A percentile compares a stretch with the other conserved stretches of the same genome.
phyloP scores from a whole-genome alignment of 2,113 vertebrate genomes.

The Syngnathus floridae region DNA sequence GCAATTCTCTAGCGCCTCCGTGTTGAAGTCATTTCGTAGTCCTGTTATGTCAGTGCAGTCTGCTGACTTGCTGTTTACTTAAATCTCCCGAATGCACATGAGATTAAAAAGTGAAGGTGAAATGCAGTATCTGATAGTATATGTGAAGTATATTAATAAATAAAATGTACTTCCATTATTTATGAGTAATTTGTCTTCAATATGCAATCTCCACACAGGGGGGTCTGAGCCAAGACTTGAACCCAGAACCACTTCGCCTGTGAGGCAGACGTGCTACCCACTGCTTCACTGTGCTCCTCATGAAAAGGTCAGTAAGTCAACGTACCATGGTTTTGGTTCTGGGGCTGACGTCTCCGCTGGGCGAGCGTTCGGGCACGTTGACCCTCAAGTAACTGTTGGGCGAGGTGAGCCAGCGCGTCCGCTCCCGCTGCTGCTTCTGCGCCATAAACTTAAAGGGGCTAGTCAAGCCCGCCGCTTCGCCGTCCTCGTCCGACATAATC shows the following conservation, averaged over 20 bases:
- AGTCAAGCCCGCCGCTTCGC: constrained; percentile 69
- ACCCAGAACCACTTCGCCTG: no score
- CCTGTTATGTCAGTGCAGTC: constrained; percentile 10
- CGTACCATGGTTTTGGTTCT: constrained; percentile 85
- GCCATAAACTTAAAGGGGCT: constrained; percentile 83
- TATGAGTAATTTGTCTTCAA: no score
- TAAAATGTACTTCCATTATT: no score
- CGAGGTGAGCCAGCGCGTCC: constrained; percentile 89
- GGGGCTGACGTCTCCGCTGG: constrained; percentile 82
- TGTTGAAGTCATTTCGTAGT: not conserved
- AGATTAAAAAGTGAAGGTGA: no score
- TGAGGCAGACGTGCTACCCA: no score
- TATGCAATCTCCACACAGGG: no score
- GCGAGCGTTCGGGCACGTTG: constrained; percentile 84
- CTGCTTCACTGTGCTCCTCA: not conserved
- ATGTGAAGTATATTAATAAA: no score
- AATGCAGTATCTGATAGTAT: no score
- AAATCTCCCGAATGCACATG: not conserved
- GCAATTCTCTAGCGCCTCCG: not conserved
- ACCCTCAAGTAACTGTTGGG: constrained; percentile 93
- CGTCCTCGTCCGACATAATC: constrained; percentile 78
- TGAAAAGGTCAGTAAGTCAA: not conserved
- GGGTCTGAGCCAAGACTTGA: no score
- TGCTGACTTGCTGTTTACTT: not conserved
- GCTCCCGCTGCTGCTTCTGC: constrained; percentile 87